A percentile compares a stretch with the other conserved stretches of the same genome.
phyloP scores from a whole-genome alignment of 2,113 vertebrate genomes.

The Prinia subflava region DNA sequence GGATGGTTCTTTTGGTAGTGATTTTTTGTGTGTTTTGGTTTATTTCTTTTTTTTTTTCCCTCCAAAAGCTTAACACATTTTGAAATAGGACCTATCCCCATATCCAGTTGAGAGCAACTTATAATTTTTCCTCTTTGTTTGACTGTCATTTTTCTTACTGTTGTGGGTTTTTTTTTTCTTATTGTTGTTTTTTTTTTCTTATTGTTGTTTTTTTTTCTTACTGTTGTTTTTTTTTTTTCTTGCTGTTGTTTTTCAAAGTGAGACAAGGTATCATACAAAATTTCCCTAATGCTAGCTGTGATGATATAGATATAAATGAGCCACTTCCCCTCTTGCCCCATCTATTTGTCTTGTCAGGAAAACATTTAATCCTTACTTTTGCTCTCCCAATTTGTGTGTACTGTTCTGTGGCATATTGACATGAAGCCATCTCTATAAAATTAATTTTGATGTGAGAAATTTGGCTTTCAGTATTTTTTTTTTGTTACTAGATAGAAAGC shows the following conservation, averaged over 20 bases:
- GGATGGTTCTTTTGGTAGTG: not conserved
- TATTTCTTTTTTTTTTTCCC: not conserved
- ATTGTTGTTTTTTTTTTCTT: not conserved
- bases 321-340: not conserved
- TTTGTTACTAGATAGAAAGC: not conserved
- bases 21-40: not conserved
- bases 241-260: not conserved
- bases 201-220: not conserved
- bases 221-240: not conserved
- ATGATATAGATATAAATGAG: not conserved
- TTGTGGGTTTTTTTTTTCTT: not conserved
- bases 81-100: not conserved
- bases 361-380: not conserved
- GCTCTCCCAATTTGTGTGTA: not conserved
- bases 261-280: not conserved
- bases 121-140: not conserved
- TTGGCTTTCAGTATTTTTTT: not conserved
- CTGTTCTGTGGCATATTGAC: not conserved
- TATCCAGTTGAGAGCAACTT: not conserved
- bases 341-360: not conserved
- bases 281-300: not conserved
- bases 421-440: not conserved
- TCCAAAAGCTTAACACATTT: not conserved
- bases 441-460: not conserved
- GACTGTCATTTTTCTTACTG: not conserved